phyloP scores from a whole-genome alignment of 2,113 vertebrate species.

The Eira barbara region DNA sequence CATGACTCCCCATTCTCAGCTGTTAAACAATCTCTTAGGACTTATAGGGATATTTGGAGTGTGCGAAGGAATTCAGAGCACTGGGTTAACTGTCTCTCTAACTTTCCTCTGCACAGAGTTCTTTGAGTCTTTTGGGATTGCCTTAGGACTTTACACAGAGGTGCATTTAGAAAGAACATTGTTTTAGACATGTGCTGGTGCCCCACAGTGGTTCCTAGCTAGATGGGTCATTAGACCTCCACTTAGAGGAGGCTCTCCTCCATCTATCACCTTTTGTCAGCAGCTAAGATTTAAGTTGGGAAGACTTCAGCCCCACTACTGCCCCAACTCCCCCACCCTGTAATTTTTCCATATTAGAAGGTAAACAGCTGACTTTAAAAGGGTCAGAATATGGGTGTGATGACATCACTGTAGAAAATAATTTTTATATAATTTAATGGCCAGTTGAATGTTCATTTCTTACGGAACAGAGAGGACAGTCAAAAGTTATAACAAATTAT shows the following conservation, averaged over 20 bases:
- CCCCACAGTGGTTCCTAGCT: not conserved
- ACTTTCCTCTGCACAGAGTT: not conserved
- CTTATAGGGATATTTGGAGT: not conserved
- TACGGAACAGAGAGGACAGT: not conserved
- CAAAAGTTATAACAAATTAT: not conserved
- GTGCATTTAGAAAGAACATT: not conserved
- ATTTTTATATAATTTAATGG: not conserved
- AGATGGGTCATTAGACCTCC: not conserved
- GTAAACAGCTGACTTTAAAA: not conserved
- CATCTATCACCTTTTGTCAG: not conserved
- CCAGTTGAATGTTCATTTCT: not conserved
- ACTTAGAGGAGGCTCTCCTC: not conserved
- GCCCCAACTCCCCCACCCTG: not conserved
- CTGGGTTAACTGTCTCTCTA: not conserved
- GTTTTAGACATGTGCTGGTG: not conserved
- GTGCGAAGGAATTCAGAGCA: not conserved
- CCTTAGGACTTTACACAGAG: not conserved
- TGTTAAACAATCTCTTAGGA: not conserved
- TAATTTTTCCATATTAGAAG: not conserved
- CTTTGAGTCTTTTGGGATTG: not conserved
- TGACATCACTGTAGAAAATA: not conserved
- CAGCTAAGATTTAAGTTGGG: not conserved
- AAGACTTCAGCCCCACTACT: not conserved
- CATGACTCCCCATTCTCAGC: not conserved
- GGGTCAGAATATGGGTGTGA: not conserved